Evolutionary conservation across 2,888 invertebrate species (phyloP).

Genomic region (Ditylenchus weischeri): DNA sequence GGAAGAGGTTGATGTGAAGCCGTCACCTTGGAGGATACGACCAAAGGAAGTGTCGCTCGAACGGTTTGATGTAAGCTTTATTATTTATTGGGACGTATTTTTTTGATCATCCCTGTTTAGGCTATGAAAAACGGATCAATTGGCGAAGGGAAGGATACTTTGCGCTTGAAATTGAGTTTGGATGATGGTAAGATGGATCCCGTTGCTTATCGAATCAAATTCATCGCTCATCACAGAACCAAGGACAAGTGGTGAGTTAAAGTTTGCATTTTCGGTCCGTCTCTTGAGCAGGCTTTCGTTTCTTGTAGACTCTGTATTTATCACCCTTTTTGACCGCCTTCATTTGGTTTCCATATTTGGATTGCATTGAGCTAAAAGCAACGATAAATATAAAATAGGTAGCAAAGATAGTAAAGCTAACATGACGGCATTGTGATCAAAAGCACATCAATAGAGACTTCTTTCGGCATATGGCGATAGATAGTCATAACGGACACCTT

Average conservation of each 20-base stretch:
- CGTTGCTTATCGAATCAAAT: slow-evolving; percentile 95
- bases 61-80: slow-evolving; percentile 75
- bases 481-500: no score
- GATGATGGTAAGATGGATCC: slow-evolving; percentile 99
- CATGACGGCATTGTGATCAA: no score
- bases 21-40: slow-evolving; percentile 90
- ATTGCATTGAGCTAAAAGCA: no score
- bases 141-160: slow-evolving; percentile 89
- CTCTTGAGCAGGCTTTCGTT: no score
- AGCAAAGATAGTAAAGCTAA: no score
- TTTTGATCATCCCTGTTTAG: slow-evolving; percentile 61
- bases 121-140: slow-evolving; percentile 97
- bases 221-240: slow-evolving; percentile 87
- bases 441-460: no score
- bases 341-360: no score
- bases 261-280: no score
- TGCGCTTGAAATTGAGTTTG: slow-evolving; percentile 88
- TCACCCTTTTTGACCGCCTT: no score
- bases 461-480: no score
- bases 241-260: slow-evolving; percentile 75
- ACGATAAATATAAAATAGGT: no score
- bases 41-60: slow-evolving; percentile 81
- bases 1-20: slow-evolving; percentile 87
- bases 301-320: no score
- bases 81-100: background rate